phyloP scores from a whole-genome alignment of 1,140 invertebrate genomes.

The Ladona fulva region DNA sequence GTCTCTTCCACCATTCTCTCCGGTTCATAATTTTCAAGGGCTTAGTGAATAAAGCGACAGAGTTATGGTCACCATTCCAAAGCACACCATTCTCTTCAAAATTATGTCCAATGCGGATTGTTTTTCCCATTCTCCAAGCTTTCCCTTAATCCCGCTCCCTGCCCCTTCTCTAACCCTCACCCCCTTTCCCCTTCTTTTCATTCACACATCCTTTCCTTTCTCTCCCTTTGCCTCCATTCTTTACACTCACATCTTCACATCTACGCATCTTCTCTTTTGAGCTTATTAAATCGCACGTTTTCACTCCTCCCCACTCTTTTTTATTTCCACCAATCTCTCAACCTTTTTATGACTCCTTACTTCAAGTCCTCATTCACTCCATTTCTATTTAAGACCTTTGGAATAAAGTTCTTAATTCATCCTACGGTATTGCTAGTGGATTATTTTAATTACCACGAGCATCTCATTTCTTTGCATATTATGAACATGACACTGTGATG shows the following conservation, averaged over 20 bases:
- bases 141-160: neutral
- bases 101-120: slow-evolving; percentile 4
- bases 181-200: neutral
- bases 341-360: too few relatives aligned
- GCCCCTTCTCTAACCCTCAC: neutral
- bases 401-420: too few relatives aligned
- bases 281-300: too few relatives aligned
- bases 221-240: neutral
- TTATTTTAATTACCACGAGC: too few relatives aligned
- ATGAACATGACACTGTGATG: too few relatives aligned
- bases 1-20: too few relatives aligned
- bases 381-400: too few relatives aligned
- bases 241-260: neutral
- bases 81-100: neutral
- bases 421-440: too few relatives aligned
- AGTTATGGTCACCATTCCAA: neutral
- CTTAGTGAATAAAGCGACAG: neutral
- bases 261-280: neutral
- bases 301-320: too few relatives aligned
- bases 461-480: too few relatives aligned
- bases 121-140: neutral
- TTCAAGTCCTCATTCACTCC: too few relatives aligned
- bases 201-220: neutral
- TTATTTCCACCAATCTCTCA: too few relatives aligned
- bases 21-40: neutral